Evolutionary conservation across 2,888 invertebrate species (phyloP).

Genomic region (Hyposoter dolosus): DNA sequence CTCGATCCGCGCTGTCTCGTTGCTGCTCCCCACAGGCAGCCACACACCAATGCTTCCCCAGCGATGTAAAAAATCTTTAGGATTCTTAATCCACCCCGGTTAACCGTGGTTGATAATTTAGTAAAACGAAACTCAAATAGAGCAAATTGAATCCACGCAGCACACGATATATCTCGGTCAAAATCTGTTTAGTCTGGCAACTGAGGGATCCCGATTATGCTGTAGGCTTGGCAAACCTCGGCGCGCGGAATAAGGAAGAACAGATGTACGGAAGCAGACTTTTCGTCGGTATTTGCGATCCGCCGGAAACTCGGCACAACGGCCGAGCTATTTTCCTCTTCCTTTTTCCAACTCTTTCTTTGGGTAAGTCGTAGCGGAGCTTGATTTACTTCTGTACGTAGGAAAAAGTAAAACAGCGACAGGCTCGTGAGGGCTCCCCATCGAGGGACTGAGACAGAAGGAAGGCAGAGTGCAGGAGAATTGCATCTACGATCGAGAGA

Average conservation of each 20-base stretch:
- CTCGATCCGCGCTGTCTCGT: background rate
- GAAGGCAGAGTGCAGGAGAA: conserved; percentile 38
- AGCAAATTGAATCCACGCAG: background rate
- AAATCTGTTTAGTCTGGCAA: conserved; percentile 23
- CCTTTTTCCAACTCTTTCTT: background rate
- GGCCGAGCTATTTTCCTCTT: conserved; percentile 25
- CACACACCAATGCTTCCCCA: conserved; percentile 10
- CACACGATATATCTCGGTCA: background rate
- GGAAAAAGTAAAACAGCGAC: conserved; percentile 31
- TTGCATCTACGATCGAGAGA: conserved; percentile 54
- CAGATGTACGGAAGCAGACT: conserved; percentile 43
- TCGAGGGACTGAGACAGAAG: conserved; percentile 16
- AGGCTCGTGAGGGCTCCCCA: background rate
- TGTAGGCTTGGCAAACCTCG: conserved; percentile 6
- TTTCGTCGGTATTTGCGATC: conserved; percentile 54
- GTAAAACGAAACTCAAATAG: conserved; percentile 17
- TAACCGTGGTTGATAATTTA: conserved; percentile 23
- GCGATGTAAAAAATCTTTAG: conserved; percentile 9
- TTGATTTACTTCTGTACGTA: conserved; percentile 64
- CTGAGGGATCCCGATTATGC: conserved; percentile 7
- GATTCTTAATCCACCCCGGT: background rate
- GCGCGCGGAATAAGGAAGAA: conserved; percentile 13
- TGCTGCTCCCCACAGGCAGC: background rate
- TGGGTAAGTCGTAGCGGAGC: conserved; percentile 51
- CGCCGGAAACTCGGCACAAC: conserved; percentile 33